Conservation (phyloP, 2,888 invertebrate species). For the Ferdinandea cuprea region DNA sequence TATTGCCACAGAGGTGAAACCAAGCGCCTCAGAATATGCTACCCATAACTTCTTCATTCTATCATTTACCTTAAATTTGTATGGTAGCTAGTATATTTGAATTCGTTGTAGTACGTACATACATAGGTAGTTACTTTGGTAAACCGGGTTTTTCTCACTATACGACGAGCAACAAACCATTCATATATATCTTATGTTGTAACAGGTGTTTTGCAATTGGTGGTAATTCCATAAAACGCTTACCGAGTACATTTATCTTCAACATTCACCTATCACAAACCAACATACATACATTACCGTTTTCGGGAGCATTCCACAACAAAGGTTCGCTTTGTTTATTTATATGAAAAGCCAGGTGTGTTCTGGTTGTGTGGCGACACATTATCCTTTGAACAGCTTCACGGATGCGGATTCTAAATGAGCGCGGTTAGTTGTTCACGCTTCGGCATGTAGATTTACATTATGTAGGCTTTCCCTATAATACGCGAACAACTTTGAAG, state of each 20-base stretch:
- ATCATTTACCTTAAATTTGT: neutral
- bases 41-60: neutral
- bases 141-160: neutral
- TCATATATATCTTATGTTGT: constrained; percentile 19
- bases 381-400: constrained; percentile 34
- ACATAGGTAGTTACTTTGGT: no score
- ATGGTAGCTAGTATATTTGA: no score
- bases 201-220: constrained; percentile 33
- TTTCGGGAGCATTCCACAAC: neutral
- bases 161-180: neutral
- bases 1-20: neutral
- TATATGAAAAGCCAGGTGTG: constrained; percentile 37
- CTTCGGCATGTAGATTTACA: neutral
- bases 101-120: no score
- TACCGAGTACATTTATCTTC: constrained; percentile 16
- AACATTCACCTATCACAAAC: neutral
- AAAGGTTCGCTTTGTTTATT: constrained; percentile 30
- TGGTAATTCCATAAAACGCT: constrained; percentile 12
- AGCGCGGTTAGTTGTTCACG: constrained; percentile 29
- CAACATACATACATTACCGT: neutral
- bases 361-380: constrained; percentile 25
- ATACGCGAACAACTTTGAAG: neutral
- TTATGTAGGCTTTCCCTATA: neutral
- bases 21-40: neutral
- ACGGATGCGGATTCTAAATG: constrained; percentile 37